A percentile compares a stretch with the other conserved stretches of the same genome.
phyloP scores from a whole-genome alignment of 1,140 invertebrate species.

The Argopecten irradians region DNA sequence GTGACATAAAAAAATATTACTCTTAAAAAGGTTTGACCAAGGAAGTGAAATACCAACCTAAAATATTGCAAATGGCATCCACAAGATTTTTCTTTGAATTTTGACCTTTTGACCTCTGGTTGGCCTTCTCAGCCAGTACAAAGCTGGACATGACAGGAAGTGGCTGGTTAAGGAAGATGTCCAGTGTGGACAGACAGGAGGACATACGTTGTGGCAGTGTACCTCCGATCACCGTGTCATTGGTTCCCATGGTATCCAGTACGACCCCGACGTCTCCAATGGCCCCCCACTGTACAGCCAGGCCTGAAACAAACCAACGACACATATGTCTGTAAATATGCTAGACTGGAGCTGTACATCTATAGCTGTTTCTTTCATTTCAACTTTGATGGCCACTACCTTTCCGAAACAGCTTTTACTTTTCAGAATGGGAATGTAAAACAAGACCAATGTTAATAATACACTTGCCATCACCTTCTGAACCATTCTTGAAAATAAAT shows the following conservation, averaged over 20 bases:
- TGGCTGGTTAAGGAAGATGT: slow-evolving; percentile 90
- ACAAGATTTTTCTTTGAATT: slow-evolving; percentile 55
- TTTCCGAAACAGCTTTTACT: too few species aligned
- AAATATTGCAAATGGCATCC: slow-evolving; percentile 72
- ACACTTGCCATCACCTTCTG: too few species aligned
- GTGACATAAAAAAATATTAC: neutral
- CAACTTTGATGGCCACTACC: too few species aligned
- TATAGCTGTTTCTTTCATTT: too few species aligned
- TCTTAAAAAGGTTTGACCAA: neutral
- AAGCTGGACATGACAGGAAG: slow-evolving; percentile 90
- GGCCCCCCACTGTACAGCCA: slow-evolving; percentile 98
- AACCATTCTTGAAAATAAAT: too few species aligned
- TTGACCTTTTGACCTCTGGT: slow-evolving; percentile 50
- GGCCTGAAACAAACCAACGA: slow-evolving; percentile 61
- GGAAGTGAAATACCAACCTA: slow-evolving; percentile 65
- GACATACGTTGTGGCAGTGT: slow-evolving; percentile 93
- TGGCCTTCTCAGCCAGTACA: slow-evolving; percentile 85
- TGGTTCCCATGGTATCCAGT: slow-evolving; percentile 89
- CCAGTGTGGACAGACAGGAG: slow-evolving; percentile 91
- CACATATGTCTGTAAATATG: neutral
- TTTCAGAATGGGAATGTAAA: too few species aligned
- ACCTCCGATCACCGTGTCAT: slow-evolving; percentile 94
- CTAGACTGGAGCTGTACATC: too few species aligned
- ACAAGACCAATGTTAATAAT: too few species aligned
- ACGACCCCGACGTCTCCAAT: slow-evolving; percentile 97